Percentiles rank a stretch among this genome's conserved stretches.
These are phyloP conservation scores for Willowsia nigromaculata DNA, from an alignment of 2,888 invertebrate genomes.

Conservation along the genomic window DNA sequence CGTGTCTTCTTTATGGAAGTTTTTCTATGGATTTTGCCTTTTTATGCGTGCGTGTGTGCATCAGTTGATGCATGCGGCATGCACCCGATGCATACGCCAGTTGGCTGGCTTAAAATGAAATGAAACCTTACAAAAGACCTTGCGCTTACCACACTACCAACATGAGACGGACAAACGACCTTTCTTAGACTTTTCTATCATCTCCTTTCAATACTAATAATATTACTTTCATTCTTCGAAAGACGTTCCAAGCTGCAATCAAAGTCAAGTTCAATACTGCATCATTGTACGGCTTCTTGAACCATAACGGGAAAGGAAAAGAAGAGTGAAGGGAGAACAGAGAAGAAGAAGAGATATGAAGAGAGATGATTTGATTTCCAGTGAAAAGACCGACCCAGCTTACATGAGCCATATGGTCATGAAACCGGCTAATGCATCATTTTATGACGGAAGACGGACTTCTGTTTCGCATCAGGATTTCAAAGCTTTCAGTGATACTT, in stretches of 20 bases:
- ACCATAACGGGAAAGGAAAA: not conserved
- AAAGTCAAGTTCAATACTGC: conserved; percentile 57
- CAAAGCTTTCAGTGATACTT: too few relatives aligned
- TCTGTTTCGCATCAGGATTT: too few relatives aligned
- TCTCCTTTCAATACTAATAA: not conserved
- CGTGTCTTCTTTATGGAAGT: not conserved
- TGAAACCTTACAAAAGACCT: not conserved
- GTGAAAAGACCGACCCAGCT: not conserved
- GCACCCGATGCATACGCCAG: not conserved
- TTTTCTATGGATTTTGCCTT: not conserved
- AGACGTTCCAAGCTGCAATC: conserved; percentile 42
- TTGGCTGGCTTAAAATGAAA: not conserved
- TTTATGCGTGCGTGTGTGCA: not conserved
- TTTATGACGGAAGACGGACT: not conserved
- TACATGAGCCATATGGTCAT: not conserved
- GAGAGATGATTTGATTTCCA: conserved; percentile 13
- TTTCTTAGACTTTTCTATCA: not conserved
- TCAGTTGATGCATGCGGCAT: not conserved
- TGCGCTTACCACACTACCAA: not conserved
- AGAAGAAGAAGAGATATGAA: not conserved
- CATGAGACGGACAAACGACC: not conserved
- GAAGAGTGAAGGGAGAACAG: not conserved
- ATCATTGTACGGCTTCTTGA: conserved; percentile 25
- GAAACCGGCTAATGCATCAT: not conserved
- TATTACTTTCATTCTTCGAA: conserved; percentile 18